These are phyloP conservation scores for Acrobasis consociella DNA, from an alignment of 2,888 invertebrate species.

Conservation along the genomic window DNA sequence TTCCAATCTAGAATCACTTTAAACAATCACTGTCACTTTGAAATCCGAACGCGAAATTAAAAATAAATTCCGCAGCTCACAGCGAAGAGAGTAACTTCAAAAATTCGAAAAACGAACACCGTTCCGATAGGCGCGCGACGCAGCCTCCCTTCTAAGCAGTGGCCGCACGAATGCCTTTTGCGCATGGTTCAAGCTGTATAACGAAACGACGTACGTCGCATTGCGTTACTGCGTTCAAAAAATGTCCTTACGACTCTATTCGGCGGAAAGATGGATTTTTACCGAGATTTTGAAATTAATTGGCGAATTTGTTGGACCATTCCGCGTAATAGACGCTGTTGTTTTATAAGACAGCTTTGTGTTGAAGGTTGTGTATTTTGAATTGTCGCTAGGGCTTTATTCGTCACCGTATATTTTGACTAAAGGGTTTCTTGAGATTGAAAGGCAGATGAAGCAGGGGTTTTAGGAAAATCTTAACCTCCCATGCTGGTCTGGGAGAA, in stretches of 20 bases:
- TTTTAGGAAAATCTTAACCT: too few relatives aligned
- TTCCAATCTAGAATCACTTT: constrained; percentile 9
- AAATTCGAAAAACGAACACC: constrained; percentile 32
- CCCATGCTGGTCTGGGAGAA: too few relatives aligned
- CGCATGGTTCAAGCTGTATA: constrained; percentile 64
- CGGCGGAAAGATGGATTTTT: constrained; percentile 15
- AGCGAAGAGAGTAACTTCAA: neutral
- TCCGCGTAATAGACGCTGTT: constrained; percentile 5
- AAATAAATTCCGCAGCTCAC: neutral
- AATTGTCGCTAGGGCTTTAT: neutral
- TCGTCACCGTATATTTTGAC: neutral
- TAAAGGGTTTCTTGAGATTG: too few relatives aligned
- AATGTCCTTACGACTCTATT: constrained; percentile 48
- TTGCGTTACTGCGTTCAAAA: constrained; percentile 68
- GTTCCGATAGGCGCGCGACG: constrained; percentile 30
- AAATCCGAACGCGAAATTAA: constrained; percentile 13
- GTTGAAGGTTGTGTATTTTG: neutral
- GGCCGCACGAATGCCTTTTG: constrained; percentile 69
- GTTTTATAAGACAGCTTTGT: constrained; percentile 8
- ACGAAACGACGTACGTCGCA: constrained; percentile 77
- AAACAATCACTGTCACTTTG: constrained; percentile 12
- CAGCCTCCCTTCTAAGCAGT: constrained; percentile 36
- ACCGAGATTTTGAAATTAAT: constrained; percentile 15
- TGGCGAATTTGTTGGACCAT: constrained; percentile 10
- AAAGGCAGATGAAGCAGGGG: too few relatives aligned